Evolutionary conservation across 2,113 vertebrate species (phyloP).

Genomic region (Sebastes schlegelii): DNA sequence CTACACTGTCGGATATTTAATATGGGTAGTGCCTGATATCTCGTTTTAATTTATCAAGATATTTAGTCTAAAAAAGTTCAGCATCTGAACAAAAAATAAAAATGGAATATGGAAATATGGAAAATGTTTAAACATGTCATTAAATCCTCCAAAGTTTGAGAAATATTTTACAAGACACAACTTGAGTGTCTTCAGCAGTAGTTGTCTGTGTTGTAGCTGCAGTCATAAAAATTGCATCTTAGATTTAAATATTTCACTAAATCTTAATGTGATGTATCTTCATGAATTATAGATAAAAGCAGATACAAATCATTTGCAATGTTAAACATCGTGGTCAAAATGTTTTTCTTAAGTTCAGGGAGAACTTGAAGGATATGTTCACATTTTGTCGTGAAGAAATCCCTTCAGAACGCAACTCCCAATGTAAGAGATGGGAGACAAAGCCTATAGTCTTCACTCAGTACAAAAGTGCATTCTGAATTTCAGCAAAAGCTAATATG

Average conservation of each 20-base stretch:
- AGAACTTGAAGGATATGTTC: background rate
- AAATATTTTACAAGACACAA: background rate
- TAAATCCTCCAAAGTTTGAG: background rate
- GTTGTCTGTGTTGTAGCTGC: no score
- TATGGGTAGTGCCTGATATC: background rate
- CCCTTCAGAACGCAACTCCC: background rate
- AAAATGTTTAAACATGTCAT: background rate
- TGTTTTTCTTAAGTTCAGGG: background rate
- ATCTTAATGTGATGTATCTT: background rate
- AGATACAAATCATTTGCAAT: background rate
- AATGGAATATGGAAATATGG: background rate
- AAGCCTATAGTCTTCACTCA: background rate
- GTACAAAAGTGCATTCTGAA: background rate
- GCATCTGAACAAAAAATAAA: background rate
- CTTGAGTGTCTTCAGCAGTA: background rate
- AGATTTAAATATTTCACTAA: background rate
- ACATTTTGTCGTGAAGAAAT: background rate
- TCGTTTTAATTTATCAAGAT: background rate
- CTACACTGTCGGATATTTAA: background rate
- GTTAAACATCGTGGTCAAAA: background rate
- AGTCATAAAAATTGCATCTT: background rate
- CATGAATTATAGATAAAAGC: background rate
- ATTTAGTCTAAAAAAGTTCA: background rate
- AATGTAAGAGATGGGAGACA: background rate
- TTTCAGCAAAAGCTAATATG: background rate